Evolutionary conservation across 2,888 invertebrate species (phyloP).

Genomic region (Drosophila neonasuta): DNA sequence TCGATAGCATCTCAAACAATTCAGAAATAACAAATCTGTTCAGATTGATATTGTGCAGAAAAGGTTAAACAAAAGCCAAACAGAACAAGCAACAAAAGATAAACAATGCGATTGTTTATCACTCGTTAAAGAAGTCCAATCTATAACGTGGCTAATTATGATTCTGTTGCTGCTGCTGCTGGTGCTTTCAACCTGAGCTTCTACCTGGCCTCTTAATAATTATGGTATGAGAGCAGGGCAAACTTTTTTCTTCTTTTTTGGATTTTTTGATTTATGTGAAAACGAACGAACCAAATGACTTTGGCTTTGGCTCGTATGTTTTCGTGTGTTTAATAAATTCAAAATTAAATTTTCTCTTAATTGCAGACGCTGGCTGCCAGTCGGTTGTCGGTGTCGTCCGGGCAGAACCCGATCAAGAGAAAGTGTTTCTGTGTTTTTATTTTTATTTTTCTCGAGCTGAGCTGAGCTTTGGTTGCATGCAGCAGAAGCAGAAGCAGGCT

Average conservation of each 20-base stretch:
- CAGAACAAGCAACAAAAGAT: not conserved
- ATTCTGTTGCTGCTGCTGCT: conserved; percentile 19
- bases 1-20: conserved; percentile 2
- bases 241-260: conserved; percentile 2
- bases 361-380: conserved; percentile 63
- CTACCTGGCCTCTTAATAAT: conserved; percentile 41
- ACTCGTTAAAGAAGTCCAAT: conserved; percentile 44
- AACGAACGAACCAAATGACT: conserved; percentile 60
- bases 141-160: conserved; percentile 57
- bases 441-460: conserved; percentile 5
- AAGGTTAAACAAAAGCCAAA: conserved; percentile 14
- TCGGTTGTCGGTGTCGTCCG: conserved; percentile 27
- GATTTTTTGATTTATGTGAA: conserved; percentile 67
- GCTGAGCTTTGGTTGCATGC: conserved; percentile 38
- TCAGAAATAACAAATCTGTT: not conserved
- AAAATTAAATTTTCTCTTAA: conserved; percentile 77
- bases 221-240: conserved; percentile 36
- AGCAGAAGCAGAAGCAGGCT: conserved; percentile 8
- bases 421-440: conserved; percentile 63
- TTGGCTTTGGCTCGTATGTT: conserved; percentile 25
- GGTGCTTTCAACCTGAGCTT: conserved; percentile 43
- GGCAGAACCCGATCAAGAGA: conserved; percentile 70
- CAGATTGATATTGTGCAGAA: conserved; percentile 47
- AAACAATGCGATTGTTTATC: conserved; percentile 37
- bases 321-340: conserved; percentile 70